These are phyloP conservation scores for Aphelenchoides besseyi DNA, from an alignment of 1,140 invertebrate genomes.

Conservation along the genomic window DNA sequence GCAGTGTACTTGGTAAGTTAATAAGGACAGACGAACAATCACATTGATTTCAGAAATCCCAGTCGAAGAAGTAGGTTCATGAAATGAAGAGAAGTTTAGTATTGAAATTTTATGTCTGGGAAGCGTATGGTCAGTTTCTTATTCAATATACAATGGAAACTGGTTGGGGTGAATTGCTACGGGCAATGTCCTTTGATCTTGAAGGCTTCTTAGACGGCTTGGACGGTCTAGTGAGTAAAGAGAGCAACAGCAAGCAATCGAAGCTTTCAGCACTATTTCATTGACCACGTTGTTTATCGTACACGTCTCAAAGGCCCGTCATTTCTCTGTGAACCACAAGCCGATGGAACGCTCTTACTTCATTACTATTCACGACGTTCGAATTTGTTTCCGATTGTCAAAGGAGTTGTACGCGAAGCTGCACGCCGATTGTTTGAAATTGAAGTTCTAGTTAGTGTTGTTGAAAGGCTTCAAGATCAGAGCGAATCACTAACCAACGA, in stretches of 20 bases:
- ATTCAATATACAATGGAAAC: slow-evolving; percentile 63
- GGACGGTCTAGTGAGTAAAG: slow-evolving; percentile 42
- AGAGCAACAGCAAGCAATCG: neutral
- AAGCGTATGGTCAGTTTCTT: slow-evolving; percentile 60
- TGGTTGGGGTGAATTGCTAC: slow-evolving; percentile 61
- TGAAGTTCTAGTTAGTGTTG: slow-evolving; percentile 62
- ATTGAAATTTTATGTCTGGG: slow-evolving; percentile 45
- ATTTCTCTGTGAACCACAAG: slow-evolving; percentile 63
- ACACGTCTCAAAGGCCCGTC: slow-evolving; percentile 61
- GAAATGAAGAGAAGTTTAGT: neutral
- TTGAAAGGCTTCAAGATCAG: slow-evolving; percentile 58
- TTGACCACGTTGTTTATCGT: slow-evolving; percentile 59
- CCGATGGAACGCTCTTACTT: slow-evolving; percentile 62
- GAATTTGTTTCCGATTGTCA: slow-evolving; percentile 65
- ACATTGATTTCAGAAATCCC: slow-evolving; percentile 43
- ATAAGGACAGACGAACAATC: too few species aligned
- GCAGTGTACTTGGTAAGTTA: slow-evolving; percentile 51
- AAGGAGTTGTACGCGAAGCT: slow-evolving; percentile 63
- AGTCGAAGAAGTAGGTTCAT: slow-evolving; percentile 45
- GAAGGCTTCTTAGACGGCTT: slow-evolving; percentile 57
- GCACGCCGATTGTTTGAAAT: slow-evolving; percentile 60
- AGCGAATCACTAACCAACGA: slow-evolving; percentile 56
- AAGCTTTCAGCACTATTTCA: slow-evolving; percentile 36
- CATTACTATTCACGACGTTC: slow-evolving; percentile 65
- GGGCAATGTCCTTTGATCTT: slow-evolving; percentile 56